These are phyloP conservation scores for Aelia acuminata DNA, from an alignment of 2,888 invertebrate species.

Conservation along the genomic window DNA sequence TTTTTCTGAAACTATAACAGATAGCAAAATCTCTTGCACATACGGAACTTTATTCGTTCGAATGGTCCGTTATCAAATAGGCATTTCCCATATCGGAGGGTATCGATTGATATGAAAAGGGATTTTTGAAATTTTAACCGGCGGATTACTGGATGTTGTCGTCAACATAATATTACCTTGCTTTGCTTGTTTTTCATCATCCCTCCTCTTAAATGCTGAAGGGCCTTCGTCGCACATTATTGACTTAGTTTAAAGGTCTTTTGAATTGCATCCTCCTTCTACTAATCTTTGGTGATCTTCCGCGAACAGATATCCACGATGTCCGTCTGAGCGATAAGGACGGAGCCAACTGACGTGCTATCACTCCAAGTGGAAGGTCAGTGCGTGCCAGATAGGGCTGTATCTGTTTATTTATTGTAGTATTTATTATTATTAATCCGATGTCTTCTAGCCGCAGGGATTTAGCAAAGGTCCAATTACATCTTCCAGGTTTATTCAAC, in stretches of 20 bases:
- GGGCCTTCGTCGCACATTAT: no score
- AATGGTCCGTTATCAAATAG: not conserved
- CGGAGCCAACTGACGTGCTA: not conserved
- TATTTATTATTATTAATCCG: not conserved
- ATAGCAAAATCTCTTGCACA: not conserved
- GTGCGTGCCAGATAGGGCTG: not conserved
- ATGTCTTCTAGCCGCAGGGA: not conserved
- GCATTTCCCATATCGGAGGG: not conserved
- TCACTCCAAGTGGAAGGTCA: constrained; percentile 19
- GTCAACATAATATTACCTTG: no score
- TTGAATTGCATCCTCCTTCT: no score
- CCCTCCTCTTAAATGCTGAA: no score
- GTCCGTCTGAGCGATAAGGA: not conserved
- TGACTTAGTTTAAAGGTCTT: no score
- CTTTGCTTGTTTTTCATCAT: no score
- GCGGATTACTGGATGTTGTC: no score
- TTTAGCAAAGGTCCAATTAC: not conserved
- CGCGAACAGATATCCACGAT: not conserved
- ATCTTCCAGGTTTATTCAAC: no score
- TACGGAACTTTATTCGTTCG: not conserved
- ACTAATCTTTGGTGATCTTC: not conserved
- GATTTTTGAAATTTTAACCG: not conserved
- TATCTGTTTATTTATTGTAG: not conserved
- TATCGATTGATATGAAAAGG: not conserved
- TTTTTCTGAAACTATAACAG: not conserved